A percentile compares a stretch with the other conserved stretches of the same genome.
Conservation (phyloP, 2,888 invertebrate species). For the Limnephilus lunatus region DNA sequence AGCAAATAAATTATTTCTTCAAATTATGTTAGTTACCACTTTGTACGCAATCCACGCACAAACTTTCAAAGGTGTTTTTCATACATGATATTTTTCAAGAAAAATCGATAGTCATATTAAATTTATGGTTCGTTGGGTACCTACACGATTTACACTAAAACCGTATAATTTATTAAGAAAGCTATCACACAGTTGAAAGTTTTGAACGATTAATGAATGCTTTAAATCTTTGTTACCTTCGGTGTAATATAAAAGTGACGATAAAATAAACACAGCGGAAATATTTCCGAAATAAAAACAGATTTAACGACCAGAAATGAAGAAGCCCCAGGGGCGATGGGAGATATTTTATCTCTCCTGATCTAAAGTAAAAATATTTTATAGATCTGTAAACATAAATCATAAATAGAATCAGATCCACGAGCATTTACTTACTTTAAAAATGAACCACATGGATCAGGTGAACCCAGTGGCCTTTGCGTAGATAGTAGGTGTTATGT, state of each 20-base stretch:
- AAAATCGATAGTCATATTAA: too few relatives aligned
- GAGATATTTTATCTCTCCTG: neutral
- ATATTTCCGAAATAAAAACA: neutral
- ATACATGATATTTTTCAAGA: too few relatives aligned
- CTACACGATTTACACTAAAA: neutral
- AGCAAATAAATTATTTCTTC: too few relatives aligned
- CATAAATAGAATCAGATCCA: neutral
- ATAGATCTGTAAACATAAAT: slow-evolving; percentile 2
- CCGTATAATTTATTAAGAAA: neutral
- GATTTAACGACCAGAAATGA: neutral
- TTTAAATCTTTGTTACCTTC: neutral
- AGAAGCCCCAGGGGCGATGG: neutral
- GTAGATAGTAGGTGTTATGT: neutral
- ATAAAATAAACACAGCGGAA: neutral
- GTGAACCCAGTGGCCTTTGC: neutral
- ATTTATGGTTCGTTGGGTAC: too few relatives aligned
- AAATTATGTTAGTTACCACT: too few relatives aligned
- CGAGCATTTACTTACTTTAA: neutral
- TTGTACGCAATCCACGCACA: too few relatives aligned
- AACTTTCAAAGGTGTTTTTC: too few relatives aligned
- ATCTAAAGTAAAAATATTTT: neutral
- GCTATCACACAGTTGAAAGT: neutral
- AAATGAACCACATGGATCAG: neutral
- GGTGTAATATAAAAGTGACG: neutral
- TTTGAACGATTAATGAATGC: neutral